phyloP scores from a whole-genome alignment of 2,113 vertebrate species.

The Odontophorus gujanensis region DNA sequence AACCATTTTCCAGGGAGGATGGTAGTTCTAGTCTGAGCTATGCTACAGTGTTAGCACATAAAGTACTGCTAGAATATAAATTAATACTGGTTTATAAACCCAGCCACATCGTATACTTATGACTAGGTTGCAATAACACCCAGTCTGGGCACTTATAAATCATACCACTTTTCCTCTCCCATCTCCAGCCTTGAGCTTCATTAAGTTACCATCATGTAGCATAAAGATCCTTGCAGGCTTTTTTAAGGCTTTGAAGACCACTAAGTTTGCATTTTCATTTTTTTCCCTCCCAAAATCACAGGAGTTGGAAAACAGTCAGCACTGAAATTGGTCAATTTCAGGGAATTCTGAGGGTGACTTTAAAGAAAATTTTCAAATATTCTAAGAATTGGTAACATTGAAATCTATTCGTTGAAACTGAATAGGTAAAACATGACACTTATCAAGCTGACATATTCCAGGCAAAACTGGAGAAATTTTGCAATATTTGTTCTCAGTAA shows the following conservation, averaged over 20 bases:
- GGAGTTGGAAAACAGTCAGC: not conserved
- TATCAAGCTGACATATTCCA: not conserved
- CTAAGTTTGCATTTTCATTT: not conserved
- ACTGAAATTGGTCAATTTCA: not conserved
- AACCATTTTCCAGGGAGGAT: not conserved
- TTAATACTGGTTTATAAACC: not conserved
- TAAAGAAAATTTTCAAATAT: not conserved
- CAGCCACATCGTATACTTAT: fast-evolving
- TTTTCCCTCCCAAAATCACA: not conserved
- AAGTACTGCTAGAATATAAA: not conserved
- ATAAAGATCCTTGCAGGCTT: not conserved
- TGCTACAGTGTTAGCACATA: not conserved
- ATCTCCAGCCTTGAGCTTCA: not conserved
- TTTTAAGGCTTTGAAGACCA: not conserved
- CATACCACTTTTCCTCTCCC: not conserved
- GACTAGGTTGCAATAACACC: not conserved
- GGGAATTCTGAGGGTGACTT: not conserved
- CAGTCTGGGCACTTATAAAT: not conserved
- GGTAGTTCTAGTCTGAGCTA: not conserved
- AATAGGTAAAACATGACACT: not conserved
- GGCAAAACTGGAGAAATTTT: not conserved
- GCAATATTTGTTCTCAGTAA: fast-evolving
- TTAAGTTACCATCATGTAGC: not conserved
- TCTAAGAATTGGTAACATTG: not conserved
- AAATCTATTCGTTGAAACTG: not conserved